These are phyloP conservation scores for Mionectes olivaceus DNA, from an alignment of 2,797 vertebrate species.

Conservation along the genomic window DNA sequence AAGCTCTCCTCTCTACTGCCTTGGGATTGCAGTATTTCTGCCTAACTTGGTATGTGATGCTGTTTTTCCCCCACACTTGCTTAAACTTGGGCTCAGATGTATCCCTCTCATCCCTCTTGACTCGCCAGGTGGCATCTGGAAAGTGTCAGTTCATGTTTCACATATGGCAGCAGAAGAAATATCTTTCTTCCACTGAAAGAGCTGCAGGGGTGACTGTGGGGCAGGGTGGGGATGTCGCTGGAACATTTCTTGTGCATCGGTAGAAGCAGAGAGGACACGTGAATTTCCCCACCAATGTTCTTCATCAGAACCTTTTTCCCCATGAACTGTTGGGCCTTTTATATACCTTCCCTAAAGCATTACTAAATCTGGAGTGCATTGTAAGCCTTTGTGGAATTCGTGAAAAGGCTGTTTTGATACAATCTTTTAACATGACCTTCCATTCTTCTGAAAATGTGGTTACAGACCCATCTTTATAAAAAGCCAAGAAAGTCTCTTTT, in stretches of 20 bases:
- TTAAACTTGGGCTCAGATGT: background rate
- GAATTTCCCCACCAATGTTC: background rate
- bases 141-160: background rate
- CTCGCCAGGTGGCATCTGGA: background rate
- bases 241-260: background rate
- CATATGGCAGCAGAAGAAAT: background rate
- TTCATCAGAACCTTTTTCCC: background rate
- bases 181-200: background rate
- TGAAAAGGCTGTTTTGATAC: slow-evolving; percentile 50
- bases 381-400: slow-evolving; percentile 26
- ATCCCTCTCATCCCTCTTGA: background rate
- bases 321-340: background rate
- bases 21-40: background rate
- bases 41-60: background rate
- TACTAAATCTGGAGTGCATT: slow-evolving; percentile 9
- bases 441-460: slow-evolving; percentile 62
- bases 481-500: slow-evolving; percentile 19
- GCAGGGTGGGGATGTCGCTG: background rate
- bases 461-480: slow-evolving; percentile 29
- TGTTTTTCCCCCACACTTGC: background rate
- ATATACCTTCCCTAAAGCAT: background rate
- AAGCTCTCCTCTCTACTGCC: background rate
- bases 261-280: background rate
- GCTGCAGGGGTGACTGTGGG: background rate
- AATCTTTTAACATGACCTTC: slow-evolving; percentile 37